Evolutionary conservation across 92 coral and sea anemone species (phyloP).

Genomic region (Nematostella vectensis): DNA sequence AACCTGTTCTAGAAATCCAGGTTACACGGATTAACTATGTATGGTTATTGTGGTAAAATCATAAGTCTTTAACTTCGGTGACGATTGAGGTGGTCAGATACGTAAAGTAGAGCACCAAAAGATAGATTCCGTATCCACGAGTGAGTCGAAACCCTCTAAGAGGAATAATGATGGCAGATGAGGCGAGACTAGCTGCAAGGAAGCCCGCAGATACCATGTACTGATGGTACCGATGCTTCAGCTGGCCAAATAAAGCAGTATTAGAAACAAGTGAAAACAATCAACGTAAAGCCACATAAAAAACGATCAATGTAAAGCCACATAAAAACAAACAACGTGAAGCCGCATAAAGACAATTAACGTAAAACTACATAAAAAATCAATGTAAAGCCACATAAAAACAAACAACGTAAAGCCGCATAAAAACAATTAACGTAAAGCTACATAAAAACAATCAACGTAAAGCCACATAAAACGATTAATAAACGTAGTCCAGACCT

Average conservation of each 20-base stretch:
- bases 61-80: conserved; percentile 38
- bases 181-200: conserved; percentile 67
- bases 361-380: no score
- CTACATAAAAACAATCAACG: no score
- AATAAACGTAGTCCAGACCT: no score
- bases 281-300: no score
- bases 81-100: conserved; percentile 57
- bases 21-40: no score
- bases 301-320: background rate
- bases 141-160: conserved; percentile 81
- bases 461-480: no score
- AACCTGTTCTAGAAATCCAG: no score
- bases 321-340: background rate
- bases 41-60: no score
- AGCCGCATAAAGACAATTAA: no score
- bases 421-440: no score
- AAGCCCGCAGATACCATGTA: conserved; percentile 80
- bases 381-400: no score
- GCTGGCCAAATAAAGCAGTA: conserved; percentile 27
- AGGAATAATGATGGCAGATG: conserved; percentile 82
- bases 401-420: no score
- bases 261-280: background rate
- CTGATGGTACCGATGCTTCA: conserved; percentile 59
- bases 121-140: conserved; percentile 76
- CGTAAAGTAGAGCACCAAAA: conserved; percentile 51